Percentiles rank a stretch among this genome's conserved stretches.
These are phyloP conservation scores for Scomber colias DNA, from an alignment of 2,113 vertebrate genomes.

Conservation along the genomic window DNA sequence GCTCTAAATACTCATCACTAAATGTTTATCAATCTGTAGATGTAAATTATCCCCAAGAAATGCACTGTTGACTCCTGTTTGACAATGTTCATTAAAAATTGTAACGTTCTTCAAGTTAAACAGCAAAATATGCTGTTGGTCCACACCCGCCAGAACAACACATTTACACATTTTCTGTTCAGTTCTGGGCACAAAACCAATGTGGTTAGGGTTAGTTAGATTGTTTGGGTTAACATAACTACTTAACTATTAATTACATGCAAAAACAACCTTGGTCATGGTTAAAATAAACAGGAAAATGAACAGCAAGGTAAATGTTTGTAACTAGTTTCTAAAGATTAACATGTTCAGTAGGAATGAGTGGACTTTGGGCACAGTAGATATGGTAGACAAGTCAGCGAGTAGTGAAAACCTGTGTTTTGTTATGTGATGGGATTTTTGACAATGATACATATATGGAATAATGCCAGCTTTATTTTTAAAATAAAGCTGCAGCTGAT, in stretches of 20 bases:
- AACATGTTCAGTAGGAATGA: not conserved
- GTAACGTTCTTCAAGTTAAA: not conserved
- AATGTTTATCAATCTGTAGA: not conserved
- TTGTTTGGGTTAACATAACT: too few species aligned
- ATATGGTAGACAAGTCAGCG: not conserved
- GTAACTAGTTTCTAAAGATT: not conserved
- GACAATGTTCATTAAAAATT: not conserved
- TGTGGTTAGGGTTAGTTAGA: too few species aligned
- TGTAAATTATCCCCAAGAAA: not conserved
- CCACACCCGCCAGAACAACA: too few species aligned
- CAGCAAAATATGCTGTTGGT: too few species aligned
- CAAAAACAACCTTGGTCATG: too few species aligned
- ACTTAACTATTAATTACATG: too few species aligned
- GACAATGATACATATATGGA: not conserved
- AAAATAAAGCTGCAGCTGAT: constrained; percentile 25
- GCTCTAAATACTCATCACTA: not conserved
- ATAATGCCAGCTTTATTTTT: not conserved
- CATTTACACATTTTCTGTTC: too few species aligned
- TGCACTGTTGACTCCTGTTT: not conserved
- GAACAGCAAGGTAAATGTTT: not conserved
- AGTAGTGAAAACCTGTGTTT: not conserved
- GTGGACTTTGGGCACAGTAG: not conserved
- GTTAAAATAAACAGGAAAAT: too few species aligned
- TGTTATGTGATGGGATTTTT: constrained; percentile 9
- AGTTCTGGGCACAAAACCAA: too few species aligned